Conservation (phyloP, 2,113 vertebrate species). For the Panthera tigris region DNA sequence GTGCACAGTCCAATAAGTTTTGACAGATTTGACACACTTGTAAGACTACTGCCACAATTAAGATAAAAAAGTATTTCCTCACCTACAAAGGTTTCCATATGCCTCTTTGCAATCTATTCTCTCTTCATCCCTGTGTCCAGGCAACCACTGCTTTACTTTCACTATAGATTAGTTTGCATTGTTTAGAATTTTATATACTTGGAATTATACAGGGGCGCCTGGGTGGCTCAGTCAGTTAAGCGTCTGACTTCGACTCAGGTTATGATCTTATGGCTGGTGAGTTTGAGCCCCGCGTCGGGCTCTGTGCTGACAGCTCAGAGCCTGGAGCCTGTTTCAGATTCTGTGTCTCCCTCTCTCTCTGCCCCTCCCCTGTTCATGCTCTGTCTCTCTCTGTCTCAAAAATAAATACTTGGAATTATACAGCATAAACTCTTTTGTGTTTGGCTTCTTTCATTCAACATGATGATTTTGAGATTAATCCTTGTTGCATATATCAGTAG, state of each 20-base stretch:
- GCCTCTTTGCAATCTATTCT: neutral
- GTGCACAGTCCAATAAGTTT: neutral
- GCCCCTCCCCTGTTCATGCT: too few species aligned
- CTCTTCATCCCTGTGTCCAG: neutral
- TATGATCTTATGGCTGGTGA: too few species aligned
- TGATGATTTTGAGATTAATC: neutral
- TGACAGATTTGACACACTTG: neutral
- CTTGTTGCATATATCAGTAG: neutral
- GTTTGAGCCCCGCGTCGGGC: accelerated
- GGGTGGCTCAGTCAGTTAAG: too few species aligned
- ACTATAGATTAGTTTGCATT: neutral
- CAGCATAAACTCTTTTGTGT: neutral
- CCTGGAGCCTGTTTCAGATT: too few species aligned
- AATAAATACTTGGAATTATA: neutral
- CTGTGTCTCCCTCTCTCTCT: too few species aligned
- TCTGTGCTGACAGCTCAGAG: too few species aligned
- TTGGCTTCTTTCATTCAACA: neutral
- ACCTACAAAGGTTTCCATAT: neutral
- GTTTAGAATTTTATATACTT: neutral
- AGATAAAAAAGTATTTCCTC: neutral
- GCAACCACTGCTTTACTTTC: neutral
- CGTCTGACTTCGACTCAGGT: too few species aligned
- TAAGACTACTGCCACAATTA: neutral
- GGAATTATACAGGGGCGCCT: neutral
- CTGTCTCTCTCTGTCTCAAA: too few species aligned